These are phyloP conservation scores for Sylvicola cinctus DNA, from an alignment of 2,888 invertebrate species.

Conservation along the genomic window DNA sequence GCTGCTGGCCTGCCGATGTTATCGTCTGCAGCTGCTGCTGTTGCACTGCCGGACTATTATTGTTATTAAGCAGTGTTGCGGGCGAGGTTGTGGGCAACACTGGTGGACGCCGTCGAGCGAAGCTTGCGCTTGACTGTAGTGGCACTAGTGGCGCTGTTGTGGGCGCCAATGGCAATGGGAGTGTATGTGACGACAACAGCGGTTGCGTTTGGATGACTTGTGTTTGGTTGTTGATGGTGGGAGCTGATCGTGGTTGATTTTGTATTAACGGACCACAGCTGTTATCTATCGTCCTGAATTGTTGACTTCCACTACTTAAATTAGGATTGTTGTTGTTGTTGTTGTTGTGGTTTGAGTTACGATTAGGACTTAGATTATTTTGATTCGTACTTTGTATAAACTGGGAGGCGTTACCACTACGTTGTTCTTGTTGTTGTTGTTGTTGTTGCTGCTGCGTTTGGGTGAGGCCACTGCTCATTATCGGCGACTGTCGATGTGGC, in stretches of 20 bases:
- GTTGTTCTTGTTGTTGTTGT: constrained; percentile 8
- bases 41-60: background rate
- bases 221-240: constrained; percentile 10
- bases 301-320: constrained; percentile 1
- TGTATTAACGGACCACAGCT: too few relatives aligned
- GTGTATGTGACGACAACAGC: too few relatives aligned
- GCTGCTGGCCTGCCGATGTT: background rate
- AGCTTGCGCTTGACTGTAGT: constrained; percentile 17
- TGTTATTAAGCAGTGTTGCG: background rate
- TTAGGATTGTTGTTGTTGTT: constrained; percentile 7
- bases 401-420: too few relatives aligned
- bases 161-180: constrained; percentile 4
- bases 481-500: background rate
- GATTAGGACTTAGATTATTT: constrained; percentile 3
- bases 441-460: constrained; percentile 7
- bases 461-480: too few relatives aligned
- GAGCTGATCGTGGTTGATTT: too few relatives aligned
- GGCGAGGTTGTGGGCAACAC: background rate
- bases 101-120: constrained; percentile 20
- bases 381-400: too few relatives aligned
- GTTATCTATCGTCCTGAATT: too few relatives aligned
- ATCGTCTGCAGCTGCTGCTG: constrained; percentile 4
- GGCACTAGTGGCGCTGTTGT: constrained; percentile 17
- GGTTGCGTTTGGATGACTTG: constrained; percentile 4
- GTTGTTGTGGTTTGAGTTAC: constrained; percentile 11